Base-by-base conservation (phyloP, 1,140 invertebrate species). In the Caligus rogercresseyi region DNA sequence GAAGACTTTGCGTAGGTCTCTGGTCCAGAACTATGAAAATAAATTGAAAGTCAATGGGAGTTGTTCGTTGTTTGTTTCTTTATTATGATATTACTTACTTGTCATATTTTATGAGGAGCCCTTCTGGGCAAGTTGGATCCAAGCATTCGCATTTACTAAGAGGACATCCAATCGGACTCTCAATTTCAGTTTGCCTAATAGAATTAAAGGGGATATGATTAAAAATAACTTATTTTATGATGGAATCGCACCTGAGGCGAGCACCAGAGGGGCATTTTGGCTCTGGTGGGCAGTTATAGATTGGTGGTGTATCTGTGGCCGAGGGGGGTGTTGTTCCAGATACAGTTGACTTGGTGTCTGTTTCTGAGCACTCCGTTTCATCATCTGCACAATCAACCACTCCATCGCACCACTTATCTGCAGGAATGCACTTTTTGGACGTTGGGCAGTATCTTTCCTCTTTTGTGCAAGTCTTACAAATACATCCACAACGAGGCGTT, bases 341-440 rank as follows among this genome's bases (percentile, higher is more conserved):
- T 16, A 1, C n/a, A 20, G 3, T 20, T 16, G 16, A 21, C 54
- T 2, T 21, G 20, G 20, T 2, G 16, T 56, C 14, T 15, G 19
- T 2, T 3, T 13, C 2, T 4, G 54, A 2, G 24, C 54, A 56
- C 3, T 56, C 54, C 16, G 2, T 20, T 20, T 56, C 54, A 18
- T 56, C 54, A 56, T 56, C 54, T 20, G 54, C 20, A 56, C 54
- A 56, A 56, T 56, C 54, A 23, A n/a, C 24, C n/a, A 56, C 24
- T 23, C 54, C 54, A 14, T 56, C 54, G 14, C 54, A 56, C 54
- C 54, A 56, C 24, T 56, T 56, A 4, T 3, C 18, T 4, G 3
- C 24, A 1, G 15, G 15, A 21, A 56, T 25, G 54, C 54, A 56
- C 4, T 4, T 21, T 4, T 56, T 56, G 15, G 20, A 20, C 2